Percentiles rank a stretch among this genome's conserved stretches.
phyloP scores from a whole-genome alignment of 1,140 invertebrate genomes.

The Neoseiulus cucumeris region DNA sequence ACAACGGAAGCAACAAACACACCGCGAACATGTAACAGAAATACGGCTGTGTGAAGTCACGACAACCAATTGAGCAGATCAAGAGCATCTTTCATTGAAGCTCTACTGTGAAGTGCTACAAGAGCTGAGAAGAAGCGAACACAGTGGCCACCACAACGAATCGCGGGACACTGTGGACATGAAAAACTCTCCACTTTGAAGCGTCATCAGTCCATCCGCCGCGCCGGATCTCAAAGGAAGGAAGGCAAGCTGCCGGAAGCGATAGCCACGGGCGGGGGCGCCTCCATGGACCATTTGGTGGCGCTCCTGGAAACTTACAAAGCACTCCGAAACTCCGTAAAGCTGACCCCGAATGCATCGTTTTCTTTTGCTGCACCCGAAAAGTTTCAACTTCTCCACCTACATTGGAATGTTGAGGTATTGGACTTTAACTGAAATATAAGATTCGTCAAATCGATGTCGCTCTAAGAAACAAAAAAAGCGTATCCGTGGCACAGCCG shows the following conservation, averaged over 20 bases:
- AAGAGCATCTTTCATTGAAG: no score
- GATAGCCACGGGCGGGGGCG: neutral
- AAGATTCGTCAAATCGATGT: neutral
- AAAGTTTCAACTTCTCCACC: neutral
- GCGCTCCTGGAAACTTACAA: neutral
- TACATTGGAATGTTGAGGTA: constrained; percentile 2
- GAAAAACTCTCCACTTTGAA: no score
- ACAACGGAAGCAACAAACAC: no score
- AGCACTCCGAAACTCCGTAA: neutral
- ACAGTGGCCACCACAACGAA: no score
- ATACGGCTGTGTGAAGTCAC: no score
- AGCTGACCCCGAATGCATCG: neutral
- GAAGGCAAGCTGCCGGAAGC: neutral
- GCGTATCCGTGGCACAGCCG: neutral
- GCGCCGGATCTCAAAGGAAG: no score
- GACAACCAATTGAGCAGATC: no score
- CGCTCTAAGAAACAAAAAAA: neutral
- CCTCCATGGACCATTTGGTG: neutral
- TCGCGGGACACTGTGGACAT: no score
- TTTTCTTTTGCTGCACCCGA: constrained; percentile 1
- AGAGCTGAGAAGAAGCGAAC: no score
- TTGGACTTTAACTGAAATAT: neutral
- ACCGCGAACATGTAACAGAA: no score
- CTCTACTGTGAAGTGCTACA: no score
- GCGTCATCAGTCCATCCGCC: no score